Evolutionary conservation across 2,888 invertebrate genomes (phyloP).

Genomic region (Polydesmus complanatus): DNA sequence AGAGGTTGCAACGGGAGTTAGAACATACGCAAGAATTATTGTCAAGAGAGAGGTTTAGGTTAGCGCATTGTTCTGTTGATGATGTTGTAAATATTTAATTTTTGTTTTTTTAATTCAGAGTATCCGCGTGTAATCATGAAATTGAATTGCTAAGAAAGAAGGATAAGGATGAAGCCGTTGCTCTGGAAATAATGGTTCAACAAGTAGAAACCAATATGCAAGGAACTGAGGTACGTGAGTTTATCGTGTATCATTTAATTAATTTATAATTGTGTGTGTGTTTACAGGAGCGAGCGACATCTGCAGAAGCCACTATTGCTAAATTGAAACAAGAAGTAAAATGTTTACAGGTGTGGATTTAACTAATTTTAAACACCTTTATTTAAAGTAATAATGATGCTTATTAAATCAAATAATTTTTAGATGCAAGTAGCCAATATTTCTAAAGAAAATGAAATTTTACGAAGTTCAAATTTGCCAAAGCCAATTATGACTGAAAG

Average conservation of each 20-base stretch:
- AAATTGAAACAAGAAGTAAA: constrained; percentile 19
- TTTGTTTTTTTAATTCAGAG: constrained; percentile 1
- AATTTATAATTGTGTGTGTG: not conserved
- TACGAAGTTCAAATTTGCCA: not conserved
- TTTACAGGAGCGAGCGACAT: constrained; percentile 16
- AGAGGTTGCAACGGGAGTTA: not conserved
- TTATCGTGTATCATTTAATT: not conserved
- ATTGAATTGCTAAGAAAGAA: constrained; percentile 21
- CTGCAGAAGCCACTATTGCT: constrained; percentile 13
- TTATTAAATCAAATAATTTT: not conserved
- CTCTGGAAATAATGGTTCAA: constrained; percentile 30
- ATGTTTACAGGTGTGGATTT: constrained; percentile 10
- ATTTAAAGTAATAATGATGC: not conserved
- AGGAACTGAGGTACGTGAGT: constrained; percentile 26
- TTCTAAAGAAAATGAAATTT: not conserved
- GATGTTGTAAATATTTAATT: not conserved
- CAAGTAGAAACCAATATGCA: constrained; percentile 31
- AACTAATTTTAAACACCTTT: not conserved
- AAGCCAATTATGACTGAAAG: constrained; percentile 2
- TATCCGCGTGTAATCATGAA: constrained; percentile 6
- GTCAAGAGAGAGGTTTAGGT: not conserved
- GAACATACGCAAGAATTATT: not conserved
- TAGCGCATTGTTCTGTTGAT: not conserved
- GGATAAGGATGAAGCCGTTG: constrained; percentile 31
- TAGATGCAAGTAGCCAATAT: not conserved